phyloP scores from a whole-genome alignment of 2,888 invertebrate species.

The Drosophila monieri region DNA sequence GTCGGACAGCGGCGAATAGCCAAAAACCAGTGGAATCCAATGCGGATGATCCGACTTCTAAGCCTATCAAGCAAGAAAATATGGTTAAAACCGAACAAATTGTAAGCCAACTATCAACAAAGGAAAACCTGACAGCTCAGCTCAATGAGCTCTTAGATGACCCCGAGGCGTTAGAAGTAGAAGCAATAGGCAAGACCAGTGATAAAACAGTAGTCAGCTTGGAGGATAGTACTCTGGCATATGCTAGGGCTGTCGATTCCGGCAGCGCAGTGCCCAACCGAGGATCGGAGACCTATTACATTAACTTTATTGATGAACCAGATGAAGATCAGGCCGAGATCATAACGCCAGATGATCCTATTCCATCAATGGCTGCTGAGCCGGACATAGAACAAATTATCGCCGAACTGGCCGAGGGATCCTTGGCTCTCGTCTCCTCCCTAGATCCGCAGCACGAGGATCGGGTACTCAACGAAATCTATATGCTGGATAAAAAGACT shows the following conservation, averaged over 20 bases:
- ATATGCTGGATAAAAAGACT: constrained; percentile 80
- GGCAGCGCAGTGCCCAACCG: constrained; percentile 1
- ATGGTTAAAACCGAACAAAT: constrained; percentile 52
- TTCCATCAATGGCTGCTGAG: constrained; percentile 51
- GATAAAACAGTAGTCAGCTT: constrained; percentile 48
- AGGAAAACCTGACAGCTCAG: constrained; percentile 57
- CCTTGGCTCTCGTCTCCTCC: constrained; percentile 82
- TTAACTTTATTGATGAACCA: constrained; percentile 45
- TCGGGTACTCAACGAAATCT: constrained; percentile 82
- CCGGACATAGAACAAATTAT: constrained; percentile 80
- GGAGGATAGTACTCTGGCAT: constrained; percentile 54
- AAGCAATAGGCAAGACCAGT: constrained; percentile 12
- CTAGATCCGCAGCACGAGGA: constrained; percentile 76
- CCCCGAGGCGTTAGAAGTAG: constrained; percentile 12
- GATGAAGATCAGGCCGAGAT: constrained; percentile 7
- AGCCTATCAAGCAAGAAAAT: constrained; percentile 56
- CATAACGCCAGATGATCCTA: constrained; percentile 15
- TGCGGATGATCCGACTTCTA: constrained; percentile 12
- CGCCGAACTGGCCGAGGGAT: constrained; percentile 79
- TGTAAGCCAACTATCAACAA: constrained; percentile 6
- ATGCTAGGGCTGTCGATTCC: constrained; percentile 45
- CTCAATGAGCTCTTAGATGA: constrained; percentile 55
- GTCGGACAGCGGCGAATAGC: not conserved
- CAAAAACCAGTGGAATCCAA: not conserved
- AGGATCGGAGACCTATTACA: constrained; percentile 28